Percentiles rank a stretch among this genome's conserved stretches.
These are phyloP conservation scores for Adineta ricciae DNA, from an alignment of 2,888 invertebrate species.

Conservation along the genomic window DNA sequence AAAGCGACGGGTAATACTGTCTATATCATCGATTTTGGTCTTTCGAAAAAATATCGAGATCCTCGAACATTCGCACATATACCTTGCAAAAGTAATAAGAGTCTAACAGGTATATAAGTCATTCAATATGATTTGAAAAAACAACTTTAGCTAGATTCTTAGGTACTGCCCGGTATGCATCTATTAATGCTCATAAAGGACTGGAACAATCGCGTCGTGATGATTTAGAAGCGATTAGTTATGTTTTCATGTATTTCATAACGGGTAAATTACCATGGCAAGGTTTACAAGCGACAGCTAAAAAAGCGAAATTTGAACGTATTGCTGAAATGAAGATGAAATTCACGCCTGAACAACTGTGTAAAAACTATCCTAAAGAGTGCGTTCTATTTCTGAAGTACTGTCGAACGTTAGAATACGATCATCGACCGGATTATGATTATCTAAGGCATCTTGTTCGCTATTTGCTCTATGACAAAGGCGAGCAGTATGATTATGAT, in stretches of 20 bases:
- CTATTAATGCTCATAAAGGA: constrained; percentile 19
- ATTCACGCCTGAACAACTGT: not conserved
- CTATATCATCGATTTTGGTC: constrained; percentile 13
- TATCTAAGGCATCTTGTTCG: constrained; percentile 11
- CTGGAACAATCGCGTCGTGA: constrained; percentile 17
- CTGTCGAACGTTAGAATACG: not conserved
- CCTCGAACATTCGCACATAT: not conserved
- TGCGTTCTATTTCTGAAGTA: not conserved
- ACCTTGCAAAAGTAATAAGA: not conserved
- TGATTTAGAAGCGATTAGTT: constrained; percentile 21
- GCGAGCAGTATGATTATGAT: constrained; percentile 9
- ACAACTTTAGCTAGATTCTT: not conserved
- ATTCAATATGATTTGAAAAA: too few species aligned
- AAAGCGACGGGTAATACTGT: not conserved
- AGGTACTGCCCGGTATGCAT: constrained; percentile 19
- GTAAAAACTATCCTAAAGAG: not conserved
- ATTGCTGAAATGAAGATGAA: constrained; percentile 4
- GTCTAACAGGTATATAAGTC: not conserved
- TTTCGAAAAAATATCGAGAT: not conserved
- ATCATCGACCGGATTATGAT: constrained; percentile 21
- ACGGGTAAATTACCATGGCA: constrained; percentile 22
- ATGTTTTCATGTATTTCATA: constrained; percentile 13
- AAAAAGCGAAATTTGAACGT: constrained; percentile 15
- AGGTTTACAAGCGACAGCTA: constrained; percentile 18
- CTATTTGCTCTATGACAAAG: not conserved